Evolutionary conservation across 1,140 invertebrate genomes (phyloP), one percentile per base, ranked within the genome.

Genomic region (Acromyrmex charruanus): DNA sequence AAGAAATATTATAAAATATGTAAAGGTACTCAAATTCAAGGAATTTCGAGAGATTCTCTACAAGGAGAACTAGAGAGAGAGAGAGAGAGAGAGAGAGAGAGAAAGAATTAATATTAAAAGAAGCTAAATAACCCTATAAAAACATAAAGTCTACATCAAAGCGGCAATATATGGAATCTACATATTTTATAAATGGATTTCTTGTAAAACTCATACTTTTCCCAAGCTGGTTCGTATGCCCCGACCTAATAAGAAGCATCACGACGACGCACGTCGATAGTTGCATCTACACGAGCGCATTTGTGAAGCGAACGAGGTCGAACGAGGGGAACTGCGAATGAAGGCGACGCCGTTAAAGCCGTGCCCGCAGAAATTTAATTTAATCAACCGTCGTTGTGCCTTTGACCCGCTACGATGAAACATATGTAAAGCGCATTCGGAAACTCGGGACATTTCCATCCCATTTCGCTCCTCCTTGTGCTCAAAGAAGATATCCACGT

Each of bases 361-460:
- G 25, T 28, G 58, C 65, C 72, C 74, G 72, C 71, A 61, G 53
- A 75, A 21, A 75, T 88, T 89, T 88, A 84, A 82, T 79, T 88
- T 89, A 88, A 88, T 88, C 87, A 88, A 81, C 55, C 68, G 71
- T 79, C 85, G 85, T 75, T 68, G 68, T 44, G 88, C 63, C 74
- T 82, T 86, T 61, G 31, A 88, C 68, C 75, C 5, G 49, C n/a
- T 58, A 66, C 81, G 75, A 89, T 89, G 88, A 88, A 88, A 74
- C 80, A 61, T 72, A 88, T 89, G 74, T 88, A 66, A 84, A 84
- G 66, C 16, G 79, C 31, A 25, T 53, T 49, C 66, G 35, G 68
- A 55, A 69, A 88, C 25, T 16, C 55, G 1, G 80, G 39, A 63
- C 69, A 84, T 74, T 84, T 84, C 21, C 80, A 61, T 84, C 39